A percentile compares a stretch with the other conserved stretches of the same genome.
These are phyloP conservation scores for Drosophila anomelani DNA, from an alignment of 2,888 invertebrate genomes.

Conservation along the genomic window DNA sequence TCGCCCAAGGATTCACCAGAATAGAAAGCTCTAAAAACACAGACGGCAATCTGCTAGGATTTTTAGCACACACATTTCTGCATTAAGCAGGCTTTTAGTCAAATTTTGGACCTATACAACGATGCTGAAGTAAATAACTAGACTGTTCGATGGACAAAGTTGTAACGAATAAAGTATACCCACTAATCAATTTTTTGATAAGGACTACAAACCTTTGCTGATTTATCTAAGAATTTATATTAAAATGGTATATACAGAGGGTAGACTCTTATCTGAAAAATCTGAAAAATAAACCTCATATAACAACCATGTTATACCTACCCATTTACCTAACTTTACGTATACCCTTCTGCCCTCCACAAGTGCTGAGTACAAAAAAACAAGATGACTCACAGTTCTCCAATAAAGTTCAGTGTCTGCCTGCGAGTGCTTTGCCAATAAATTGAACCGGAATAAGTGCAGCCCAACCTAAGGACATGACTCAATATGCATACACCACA, in stretches of 20 bases:
- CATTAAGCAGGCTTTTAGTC: constrained; percentile 26
- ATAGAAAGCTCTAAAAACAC: constrained; percentile 25
- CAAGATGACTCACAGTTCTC: constrained; percentile 1
- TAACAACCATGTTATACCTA: too few species aligned
- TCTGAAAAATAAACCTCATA: neutral
- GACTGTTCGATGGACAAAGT: too few species aligned
- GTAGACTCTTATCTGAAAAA: neutral
- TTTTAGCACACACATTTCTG: constrained; percentile 18
- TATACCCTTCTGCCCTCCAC: neutral
- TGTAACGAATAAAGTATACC: neutral
- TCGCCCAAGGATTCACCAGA: constrained; percentile 17
- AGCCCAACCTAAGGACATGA: constrained; percentile 12
- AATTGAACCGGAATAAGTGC: constrained; percentile 34
- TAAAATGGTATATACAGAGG: neutral
- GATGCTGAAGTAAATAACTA: neutral
- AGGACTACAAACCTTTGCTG: too few species aligned
- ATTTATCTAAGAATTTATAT: neutral
- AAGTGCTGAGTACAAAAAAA: neutral
- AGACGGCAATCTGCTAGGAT: neutral
- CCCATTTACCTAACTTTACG: too few species aligned
- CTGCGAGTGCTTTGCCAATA: constrained; percentile 1
- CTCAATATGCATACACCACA: constrained; percentile 4
- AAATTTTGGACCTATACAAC: constrained; percentile 11
- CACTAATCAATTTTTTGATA: neutral
- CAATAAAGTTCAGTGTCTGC: constrained; percentile 3